Conservation (phyloP, 1,140 invertebrate species). For the Heliconius nattereri region DNA sequence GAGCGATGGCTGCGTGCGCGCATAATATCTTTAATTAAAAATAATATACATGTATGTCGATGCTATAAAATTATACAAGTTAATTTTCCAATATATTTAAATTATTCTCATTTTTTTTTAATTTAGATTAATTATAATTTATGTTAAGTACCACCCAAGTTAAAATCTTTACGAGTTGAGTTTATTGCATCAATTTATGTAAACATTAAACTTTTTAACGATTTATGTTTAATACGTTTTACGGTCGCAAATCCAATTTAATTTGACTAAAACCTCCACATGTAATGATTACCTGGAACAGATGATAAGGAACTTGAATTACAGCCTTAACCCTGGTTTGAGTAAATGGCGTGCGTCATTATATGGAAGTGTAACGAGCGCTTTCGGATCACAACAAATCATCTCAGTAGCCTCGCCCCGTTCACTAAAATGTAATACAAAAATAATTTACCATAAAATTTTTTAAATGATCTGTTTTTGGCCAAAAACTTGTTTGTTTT, state of each 20-base stretch:
- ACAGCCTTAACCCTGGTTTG: constrained; percentile 55
- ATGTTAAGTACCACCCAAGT: constrained; percentile 36
- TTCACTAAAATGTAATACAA: constrained; percentile 52
- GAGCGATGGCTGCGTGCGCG: constrained; percentile 17
- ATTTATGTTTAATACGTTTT: constrained; percentile 41
- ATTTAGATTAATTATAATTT: constrained; percentile 30
- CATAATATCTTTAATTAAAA: constrained; percentile 22
- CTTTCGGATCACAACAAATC: constrained; percentile 63
- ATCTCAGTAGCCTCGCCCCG: constrained; percentile 54
- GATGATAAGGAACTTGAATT: constrained; percentile 64
- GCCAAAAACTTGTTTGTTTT: constrained; percentile 18
- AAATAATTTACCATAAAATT: constrained; percentile 77
- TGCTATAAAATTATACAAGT: neutral
- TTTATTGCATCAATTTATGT: constrained; percentile 39
- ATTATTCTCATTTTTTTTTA: neutral
- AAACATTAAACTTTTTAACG: constrained; percentile 45
- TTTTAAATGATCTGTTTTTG: constrained; percentile 72
- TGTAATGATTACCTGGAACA: constrained; percentile 53
- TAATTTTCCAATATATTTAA: neutral
- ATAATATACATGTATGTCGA: constrained; percentile 1
- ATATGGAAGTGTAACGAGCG: constrained; percentile 63
- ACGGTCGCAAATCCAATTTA: constrained; percentile 47
- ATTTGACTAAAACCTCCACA: constrained; percentile 51
- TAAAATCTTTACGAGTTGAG: constrained; percentile 34
- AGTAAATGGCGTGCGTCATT: constrained; percentile 71